These are phyloP conservation scores for Nothobranchius furzeri DNA, from an alignment of 2,113 vertebrate species.

Conservation along the genomic window DNA sequence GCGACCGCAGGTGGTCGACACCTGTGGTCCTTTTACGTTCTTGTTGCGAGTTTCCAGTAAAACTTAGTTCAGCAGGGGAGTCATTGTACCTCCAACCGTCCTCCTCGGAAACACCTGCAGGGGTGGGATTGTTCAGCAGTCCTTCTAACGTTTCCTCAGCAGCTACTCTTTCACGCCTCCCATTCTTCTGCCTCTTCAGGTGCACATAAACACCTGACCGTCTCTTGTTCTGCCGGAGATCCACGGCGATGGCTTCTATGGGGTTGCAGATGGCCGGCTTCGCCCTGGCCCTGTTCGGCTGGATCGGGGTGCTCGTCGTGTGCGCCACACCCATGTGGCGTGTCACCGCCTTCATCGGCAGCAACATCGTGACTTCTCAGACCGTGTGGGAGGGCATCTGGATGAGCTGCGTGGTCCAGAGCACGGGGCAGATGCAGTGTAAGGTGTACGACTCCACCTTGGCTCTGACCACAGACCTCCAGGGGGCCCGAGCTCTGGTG, in stretches of 20 bases:
- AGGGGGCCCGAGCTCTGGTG: constrained; percentile 74
- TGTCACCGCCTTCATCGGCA: constrained; percentile 72
- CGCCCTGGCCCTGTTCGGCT: constrained; percentile 62
- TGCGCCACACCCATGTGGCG: constrained; percentile 73
- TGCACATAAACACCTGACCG: constrained; percentile 8
- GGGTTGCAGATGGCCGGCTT: constrained; percentile 71
- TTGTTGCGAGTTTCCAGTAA: too few species aligned
- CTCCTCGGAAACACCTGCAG: constrained; percentile 52
- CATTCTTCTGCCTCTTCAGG: constrained; percentile 31
- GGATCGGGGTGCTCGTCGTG: constrained; percentile 61
- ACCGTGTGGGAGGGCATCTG: constrained; percentile 75
- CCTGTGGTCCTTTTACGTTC: too few species aligned
- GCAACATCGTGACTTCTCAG: constrained; percentile 75
- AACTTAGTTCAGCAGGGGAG: too few species aligned
- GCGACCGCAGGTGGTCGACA: too few species aligned
- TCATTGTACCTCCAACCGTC: too few species aligned
- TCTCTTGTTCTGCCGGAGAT: constrained; percentile 4
- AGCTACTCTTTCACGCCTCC: constrained; percentile 35
- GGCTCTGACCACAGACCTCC: constrained; percentile 68
- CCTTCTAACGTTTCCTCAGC: constrained; percentile 9
- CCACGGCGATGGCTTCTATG: constrained; percentile 62
- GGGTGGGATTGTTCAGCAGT: constrained; percentile 33
- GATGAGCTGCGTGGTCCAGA: constrained; percentile 77
- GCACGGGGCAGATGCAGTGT: constrained; percentile 78
- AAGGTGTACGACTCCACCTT: constrained; percentile 76